Base-by-base conservation (phyloP, 2,797 vertebrate species). In the Fundulus diaphanus region DNA sequence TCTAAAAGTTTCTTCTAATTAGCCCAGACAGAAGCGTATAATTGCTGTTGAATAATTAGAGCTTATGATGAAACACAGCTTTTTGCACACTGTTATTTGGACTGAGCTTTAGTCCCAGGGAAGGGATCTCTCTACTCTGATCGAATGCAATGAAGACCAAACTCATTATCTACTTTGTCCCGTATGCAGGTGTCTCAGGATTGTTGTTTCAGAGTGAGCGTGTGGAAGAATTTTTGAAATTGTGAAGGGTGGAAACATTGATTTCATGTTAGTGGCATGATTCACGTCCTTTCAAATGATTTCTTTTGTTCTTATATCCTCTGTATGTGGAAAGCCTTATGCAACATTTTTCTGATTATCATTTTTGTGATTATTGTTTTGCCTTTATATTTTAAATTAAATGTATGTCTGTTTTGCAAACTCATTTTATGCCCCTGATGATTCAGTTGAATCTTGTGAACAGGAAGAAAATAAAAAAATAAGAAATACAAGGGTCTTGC, bases 21-120 rank as follows among this genome's bases (percentile, higher is more conserved):
- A 68, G 1, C 70, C 27, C 31, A 33, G 70, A 59, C 77, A 70
- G 49, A 56, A n/a, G 74, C 40, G 0, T 44, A 13, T 85, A 67
- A 81, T 76, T 82, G 81, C 42, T 42, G 75, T n/a, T 22, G 77
- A 78, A 70, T 85, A 79, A 84, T 82, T 79, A 69, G 66, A 57
- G 54, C 22, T 75, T 67, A 40, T 77, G 79, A 79, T 75, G 81
- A 82, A 81, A 69, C 69, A 8, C n/a, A 20, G 70, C 57, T 70
- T 4, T n/a, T 35, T 61, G 69, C 77, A 68, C 18, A 2, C 71
- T 75, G 75, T 69, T 52, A 76, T 78, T 82, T 75, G 54, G 81
- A 69, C 52, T 0, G 0, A 81, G 68, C 48, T 74, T 80, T 29
- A 3, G 11, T 77, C 76, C 70, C 63, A 42, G 51, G 54, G 49